Evolutionary conservation across 2,888 invertebrate species (phyloP).

Genomic region (Willowsia nigromaculata): DNA sequence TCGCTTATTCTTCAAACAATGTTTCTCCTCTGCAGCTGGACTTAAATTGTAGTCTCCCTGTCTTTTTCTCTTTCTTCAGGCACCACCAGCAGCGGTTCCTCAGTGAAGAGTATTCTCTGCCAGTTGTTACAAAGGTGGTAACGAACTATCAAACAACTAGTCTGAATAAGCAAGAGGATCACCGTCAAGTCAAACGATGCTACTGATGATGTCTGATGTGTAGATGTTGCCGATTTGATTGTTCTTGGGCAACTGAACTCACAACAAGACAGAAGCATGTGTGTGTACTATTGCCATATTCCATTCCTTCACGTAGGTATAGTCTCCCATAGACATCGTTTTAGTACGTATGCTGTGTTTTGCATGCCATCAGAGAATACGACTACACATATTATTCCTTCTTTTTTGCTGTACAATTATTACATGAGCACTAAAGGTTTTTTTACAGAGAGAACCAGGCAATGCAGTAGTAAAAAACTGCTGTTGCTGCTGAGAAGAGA

Average conservation of each 20-base stretch:
- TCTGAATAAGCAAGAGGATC: conserved; percentile 3
- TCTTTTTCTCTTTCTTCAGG: background rate
- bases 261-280: conserved; percentile 39
- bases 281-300: conserved; percentile 11
- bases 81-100: conserved; percentile 9
- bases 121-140: conserved; percentile 38
- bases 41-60: background rate
- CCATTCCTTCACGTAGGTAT: conserved; percentile 26
- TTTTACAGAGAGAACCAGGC: background rate
- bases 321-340: background rate
- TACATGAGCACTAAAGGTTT: background rate
- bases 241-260: conserved; percentile 71
- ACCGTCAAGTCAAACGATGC: conserved; percentile 25
- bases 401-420: background rate
- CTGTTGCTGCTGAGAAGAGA: background rate
- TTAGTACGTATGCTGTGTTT: conserved; percentile 7
- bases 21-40: conserved; percentile 25
- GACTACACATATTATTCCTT: too few species aligned
- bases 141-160: conserved; percentile 45
- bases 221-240: conserved; percentile 61
- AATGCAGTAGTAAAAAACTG: conserved; percentile 33
- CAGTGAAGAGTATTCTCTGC: background rate
- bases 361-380: background rate
- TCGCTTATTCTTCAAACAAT: background rate
- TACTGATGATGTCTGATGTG: conserved; percentile 9